Conservation (phyloP, 2,888 invertebrate genomes). For the Chaitophorus viminalis region DNA sequence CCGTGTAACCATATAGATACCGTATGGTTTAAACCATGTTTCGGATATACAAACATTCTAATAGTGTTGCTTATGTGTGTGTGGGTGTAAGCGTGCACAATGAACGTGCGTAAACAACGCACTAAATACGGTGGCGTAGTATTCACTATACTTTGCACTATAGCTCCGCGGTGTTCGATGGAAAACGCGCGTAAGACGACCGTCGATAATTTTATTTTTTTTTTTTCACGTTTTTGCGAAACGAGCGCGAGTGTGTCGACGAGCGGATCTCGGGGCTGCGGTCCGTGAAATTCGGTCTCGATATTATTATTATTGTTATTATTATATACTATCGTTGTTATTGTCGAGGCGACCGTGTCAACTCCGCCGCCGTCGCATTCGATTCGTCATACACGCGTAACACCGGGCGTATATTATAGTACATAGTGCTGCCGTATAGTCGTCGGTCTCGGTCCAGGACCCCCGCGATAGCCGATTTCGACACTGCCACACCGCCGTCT, state of each 20-base stretch:
- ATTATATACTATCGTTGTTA: neutral
- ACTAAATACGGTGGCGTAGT: neutral
- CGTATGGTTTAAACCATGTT: no score
- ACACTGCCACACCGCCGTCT: neutral
- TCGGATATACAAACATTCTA: no score
- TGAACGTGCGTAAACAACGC: neutral
- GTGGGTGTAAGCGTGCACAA: neutral
- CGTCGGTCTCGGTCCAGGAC: slow-evolving; percentile 40
- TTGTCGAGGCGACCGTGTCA: slow-evolving; percentile 32
- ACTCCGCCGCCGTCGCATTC: neutral
- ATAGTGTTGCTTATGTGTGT: no score
- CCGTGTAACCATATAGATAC: no score
- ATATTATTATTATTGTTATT: neutral
- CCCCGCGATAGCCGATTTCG: slow-evolving; percentile 30
- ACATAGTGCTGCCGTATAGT: neutral
- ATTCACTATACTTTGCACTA: no score
- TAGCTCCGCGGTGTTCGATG: neutral
- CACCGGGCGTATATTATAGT: no score
- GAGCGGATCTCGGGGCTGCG: slow-evolving; percentile 15
- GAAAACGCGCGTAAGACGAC: neutral
- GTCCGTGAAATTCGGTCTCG: slow-evolving; percentile 30
- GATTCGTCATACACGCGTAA: slow-evolving; percentile 50
- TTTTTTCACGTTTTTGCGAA: neutral
- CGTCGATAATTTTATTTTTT: neutral
- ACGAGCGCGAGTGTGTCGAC: neutral